Evolutionary conservation across 1,140 invertebrate genomes (phyloP), one percentile per base, ranked within the genome.

Genomic region (Mamestra configurata): DNA sequence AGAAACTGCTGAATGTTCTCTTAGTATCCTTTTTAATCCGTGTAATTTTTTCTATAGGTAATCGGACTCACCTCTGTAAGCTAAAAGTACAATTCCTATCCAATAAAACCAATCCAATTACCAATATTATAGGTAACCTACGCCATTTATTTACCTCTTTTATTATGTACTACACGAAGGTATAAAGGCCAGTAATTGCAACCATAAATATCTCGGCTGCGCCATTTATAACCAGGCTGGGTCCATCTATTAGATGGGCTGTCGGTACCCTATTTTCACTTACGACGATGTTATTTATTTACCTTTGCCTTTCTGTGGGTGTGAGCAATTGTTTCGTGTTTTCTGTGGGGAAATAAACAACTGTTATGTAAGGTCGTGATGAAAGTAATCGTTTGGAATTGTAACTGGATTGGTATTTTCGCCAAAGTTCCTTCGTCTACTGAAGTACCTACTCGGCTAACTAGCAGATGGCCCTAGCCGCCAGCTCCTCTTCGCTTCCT

Each of bases 141-240:
- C 15, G 13, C 15, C n/a, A 18, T 73, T 20, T 73, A 79, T 72
- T 72, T 72, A 73, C 71, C 24, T 53, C 57, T 73, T 79, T 53
- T 73, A 49, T 53, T 75, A 75, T 73, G 11, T 75, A 70, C n/a
- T 40, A 20, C 31, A 43, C 46, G 70, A 66, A 49, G 37, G 49
- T 49, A 77, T 51, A 81, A 72, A 72, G 84, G 77, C 59, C 71
- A 77, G 79, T 90, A 92, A 93, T 93, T 92, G 90, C 86, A 84
- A 84, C 82, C 83, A 92, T 93, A 93, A 93, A 93, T 91, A 92
- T 88, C 79, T 84, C 81, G 87, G 80, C 82, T 79, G 37, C 64
- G 84, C 89, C 83, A 91, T 93, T 91, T 90, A 90, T 92, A 88
- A 91, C 81, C 75, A 77, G 66, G 57, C 61, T 71, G 72, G 77